These are phyloP conservation scores for Pyrrhosoma nymphula DNA, from an alignment of 2,888 invertebrate species.

Conservation along the genomic window DNA sequence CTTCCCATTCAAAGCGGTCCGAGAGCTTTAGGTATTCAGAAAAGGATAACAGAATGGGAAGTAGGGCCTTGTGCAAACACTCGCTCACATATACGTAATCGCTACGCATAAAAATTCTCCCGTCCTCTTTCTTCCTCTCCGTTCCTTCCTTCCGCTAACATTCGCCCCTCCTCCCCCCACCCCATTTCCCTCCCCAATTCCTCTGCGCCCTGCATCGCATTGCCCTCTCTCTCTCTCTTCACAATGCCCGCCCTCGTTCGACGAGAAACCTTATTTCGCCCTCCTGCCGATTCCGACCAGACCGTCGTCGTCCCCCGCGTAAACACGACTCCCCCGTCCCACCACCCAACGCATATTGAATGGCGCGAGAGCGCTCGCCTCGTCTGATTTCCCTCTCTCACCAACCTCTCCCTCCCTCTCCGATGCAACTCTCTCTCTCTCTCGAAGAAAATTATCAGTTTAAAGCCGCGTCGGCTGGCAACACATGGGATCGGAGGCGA, in stretches of 20 bases:
- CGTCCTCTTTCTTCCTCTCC: background rate
- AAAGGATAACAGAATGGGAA: constrained; percentile 50
- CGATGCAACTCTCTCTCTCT: background rate
- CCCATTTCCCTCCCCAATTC: background rate
- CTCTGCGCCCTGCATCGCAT: background rate
- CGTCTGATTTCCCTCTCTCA: too few species aligned
- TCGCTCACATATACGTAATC: constrained; percentile 36
- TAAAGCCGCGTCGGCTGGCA: background rate
- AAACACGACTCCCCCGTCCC: background rate
- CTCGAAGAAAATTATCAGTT: background rate
- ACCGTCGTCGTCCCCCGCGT: background rate
- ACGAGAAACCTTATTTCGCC: background rate
- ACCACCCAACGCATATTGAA: background rate
- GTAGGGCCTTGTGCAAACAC: constrained; percentile 42
- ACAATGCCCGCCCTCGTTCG: background rate
- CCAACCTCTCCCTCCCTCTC: background rate
- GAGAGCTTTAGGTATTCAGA: constrained; percentile 47
- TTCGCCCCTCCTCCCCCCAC: background rate
- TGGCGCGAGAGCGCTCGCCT: background rate
- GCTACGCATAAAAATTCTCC: constrained; percentile 37
- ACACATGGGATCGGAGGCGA: background rate
- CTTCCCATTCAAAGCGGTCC: constrained; percentile 47
- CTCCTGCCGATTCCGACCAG: background rate
- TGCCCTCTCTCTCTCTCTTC: background rate
- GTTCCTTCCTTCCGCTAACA: background rate